Percentiles rank a stretch among this genome's conserved stretches.
Conservation (phyloP, 2,888 invertebrate species). For the Lepidocyrtoides sp. region DNA sequence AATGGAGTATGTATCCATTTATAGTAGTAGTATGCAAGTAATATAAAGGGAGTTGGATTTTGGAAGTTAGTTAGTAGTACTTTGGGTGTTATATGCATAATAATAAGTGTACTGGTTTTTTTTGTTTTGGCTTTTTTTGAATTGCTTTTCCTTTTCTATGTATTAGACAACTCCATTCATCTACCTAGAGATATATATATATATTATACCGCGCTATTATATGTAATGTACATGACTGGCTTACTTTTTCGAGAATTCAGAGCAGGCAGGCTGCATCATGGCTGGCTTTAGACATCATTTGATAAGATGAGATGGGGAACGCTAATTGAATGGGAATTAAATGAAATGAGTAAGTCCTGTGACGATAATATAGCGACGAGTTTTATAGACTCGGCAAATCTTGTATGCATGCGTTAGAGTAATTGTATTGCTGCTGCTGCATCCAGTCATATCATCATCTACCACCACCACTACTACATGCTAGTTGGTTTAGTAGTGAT, state of each 20-base stretch:
- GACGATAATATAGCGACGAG: slow-evolving; percentile 68
- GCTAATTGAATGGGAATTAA: slow-evolving; percentile 82
- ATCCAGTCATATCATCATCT: neutral
- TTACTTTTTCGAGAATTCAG: slow-evolving; percentile 23
- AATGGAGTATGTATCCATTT: neutral
- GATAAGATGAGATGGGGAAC: slow-evolving; percentile 75
- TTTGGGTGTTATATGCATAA: neutral
- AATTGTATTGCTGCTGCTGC: slow-evolving; percentile 44
- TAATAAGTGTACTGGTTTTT: slow-evolving; percentile 12
- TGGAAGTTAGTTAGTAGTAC: slow-evolving; percentile 18
- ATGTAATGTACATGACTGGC: too few species aligned
- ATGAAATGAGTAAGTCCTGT: slow-evolving; percentile 78
- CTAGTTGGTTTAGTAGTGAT: too few species aligned
- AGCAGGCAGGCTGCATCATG: neutral
- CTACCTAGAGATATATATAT: too few species aligned
- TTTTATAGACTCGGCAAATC: slow-evolving; percentile 70
- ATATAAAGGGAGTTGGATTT: neutral
- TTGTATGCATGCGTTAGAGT: slow-evolving; percentile 47
- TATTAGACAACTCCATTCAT: neutral
- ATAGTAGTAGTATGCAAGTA: too few species aligned
- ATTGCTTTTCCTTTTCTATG: slow-evolving; percentile 3
- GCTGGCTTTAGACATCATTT: slow-evolving; percentile 74
- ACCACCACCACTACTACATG: neutral
- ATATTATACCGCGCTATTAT: too few species aligned
- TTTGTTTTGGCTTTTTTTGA: slow-evolving; percentile 43